A percentile compares a stretch with the other conserved stretches of the same genome.
Evolutionary conservation across 2,888 invertebrate genomes (phyloP).

Genomic region (Helobdella robusta): DNA sequence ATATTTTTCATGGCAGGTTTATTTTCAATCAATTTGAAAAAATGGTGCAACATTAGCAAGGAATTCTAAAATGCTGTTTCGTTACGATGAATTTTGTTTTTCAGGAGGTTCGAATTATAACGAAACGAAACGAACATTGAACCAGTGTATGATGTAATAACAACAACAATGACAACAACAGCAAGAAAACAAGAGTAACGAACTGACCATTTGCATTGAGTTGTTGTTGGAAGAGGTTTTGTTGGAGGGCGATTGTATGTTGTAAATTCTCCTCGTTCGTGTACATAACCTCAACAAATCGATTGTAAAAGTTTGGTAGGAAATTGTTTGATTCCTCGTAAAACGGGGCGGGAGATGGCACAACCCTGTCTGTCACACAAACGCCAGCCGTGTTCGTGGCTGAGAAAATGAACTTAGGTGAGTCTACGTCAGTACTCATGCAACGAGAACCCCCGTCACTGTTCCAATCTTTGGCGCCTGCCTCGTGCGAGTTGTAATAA

Average conservation of each 20-base stretch:
- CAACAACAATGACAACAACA: background rate
- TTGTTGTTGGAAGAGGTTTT: slow-evolving; percentile 53
- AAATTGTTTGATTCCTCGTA: too few species aligned
- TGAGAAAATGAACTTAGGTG: background rate
- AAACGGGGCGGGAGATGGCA: background rate
- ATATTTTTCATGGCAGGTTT: too few species aligned
- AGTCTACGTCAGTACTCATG: background rate
- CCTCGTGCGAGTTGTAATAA: background rate
- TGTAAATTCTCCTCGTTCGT: slow-evolving; percentile 62
- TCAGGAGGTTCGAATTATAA: too few species aligned
- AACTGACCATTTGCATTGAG: slow-evolving; percentile 29
- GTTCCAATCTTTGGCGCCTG: slow-evolving; percentile 19
- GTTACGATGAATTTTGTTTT: too few species aligned
- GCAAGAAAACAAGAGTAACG: too few species aligned
- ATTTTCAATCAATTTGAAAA: too few species aligned
- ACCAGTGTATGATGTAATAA: too few species aligned
- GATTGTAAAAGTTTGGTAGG: slow-evolving; percentile 38
- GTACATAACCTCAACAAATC: slow-evolving; percentile 60
- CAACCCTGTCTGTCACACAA: too few species aligned
- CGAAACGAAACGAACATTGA: too few species aligned
- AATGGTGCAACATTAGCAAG: too few species aligned
- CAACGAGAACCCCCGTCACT: slow-evolving; percentile 24
- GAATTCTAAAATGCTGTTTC: too few species aligned
- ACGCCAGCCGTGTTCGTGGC: background rate
- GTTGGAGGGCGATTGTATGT: slow-evolving; percentile 62